Evolutionary conservation across 2,797 vertebrate species (phyloP).

Genomic region (Crenuchus spilurus): DNA sequence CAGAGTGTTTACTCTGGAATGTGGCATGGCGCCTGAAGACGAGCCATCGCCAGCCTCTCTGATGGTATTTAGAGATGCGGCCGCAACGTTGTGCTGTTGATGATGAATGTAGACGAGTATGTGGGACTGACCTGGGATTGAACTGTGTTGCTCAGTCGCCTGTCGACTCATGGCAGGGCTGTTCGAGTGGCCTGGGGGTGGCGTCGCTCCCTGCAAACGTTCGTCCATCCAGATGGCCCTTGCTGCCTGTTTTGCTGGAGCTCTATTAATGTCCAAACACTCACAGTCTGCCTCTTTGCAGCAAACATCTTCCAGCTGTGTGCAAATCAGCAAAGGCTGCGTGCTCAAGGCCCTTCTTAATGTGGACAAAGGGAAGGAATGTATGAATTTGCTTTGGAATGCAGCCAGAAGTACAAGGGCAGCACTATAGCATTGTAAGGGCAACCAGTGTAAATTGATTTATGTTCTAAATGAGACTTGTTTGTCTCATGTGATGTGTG

Average conservation of each 20-base stretch:
- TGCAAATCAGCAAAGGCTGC: not conserved
- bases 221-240: not conserved
- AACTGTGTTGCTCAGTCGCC: not conserved
- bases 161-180: not conserved
- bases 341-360: not conserved
- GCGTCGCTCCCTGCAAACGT: not conserved
- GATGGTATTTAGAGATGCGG: not conserved
- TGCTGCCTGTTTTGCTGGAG: not conserved
- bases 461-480: not conserved
- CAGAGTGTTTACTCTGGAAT: not conserved
- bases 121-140: not conserved
- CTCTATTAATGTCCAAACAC: not conserved
- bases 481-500: not conserved
- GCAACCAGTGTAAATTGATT: not conserved
- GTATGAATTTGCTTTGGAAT: not conserved
- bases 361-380: not conserved
- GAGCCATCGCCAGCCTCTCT: not conserved
- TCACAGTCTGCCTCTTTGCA: not conserved
- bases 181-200: not conserved
- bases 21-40: not conserved
- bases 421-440: not conserved
- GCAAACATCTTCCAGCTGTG: not conserved
- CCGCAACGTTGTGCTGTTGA: not conserved
- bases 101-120: not conserved
- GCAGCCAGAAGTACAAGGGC: not conserved